phyloP scores from a whole-genome alignment of 1,140 invertebrate genomes.

The Rhopalosiphum padi region DNA sequence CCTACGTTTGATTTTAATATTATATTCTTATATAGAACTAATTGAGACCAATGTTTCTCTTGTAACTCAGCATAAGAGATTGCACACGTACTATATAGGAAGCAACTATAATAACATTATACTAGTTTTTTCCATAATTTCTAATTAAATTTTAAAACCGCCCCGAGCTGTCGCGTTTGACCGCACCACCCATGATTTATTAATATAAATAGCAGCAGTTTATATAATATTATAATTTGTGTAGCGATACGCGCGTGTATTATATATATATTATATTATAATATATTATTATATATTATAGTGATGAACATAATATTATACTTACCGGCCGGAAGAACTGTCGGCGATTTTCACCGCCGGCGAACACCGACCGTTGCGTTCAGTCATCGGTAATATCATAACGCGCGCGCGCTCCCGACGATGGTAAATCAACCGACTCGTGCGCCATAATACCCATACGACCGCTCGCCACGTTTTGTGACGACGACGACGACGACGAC shows the following conservation, averaged over 20 bases:
- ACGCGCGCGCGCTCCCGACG: neutral
- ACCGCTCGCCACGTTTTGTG: neutral
- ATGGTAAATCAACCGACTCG: neutral
- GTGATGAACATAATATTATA: neutral
- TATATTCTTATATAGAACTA: neutral
- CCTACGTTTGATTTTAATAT: neutral
- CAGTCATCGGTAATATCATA: neutral
- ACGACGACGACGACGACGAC: neutral
- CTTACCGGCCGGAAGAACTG: neutral
- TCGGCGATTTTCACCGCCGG: neutral
- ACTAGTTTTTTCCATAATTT: neutral
- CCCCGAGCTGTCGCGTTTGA: neutral
- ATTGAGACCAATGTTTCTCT: neutral
- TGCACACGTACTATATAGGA: neutral
- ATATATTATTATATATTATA: neutral
- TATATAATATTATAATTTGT: neutral
- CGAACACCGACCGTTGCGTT: constrained; percentile 19
- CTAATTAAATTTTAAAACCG: constrained; percentile 4
- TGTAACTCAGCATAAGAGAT: neutral
- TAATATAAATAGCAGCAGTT: neutral
- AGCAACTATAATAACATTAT: neutral
- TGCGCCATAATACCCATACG: neutral
- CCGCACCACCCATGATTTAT: neutral
- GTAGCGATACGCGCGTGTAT: neutral
- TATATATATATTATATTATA: too few relatives aligned